A percentile compares a stretch with the other conserved stretches of the same genome.
Conservation (phyloP, 1,140 invertebrate genomes). For the Bombus superbus region DNA sequence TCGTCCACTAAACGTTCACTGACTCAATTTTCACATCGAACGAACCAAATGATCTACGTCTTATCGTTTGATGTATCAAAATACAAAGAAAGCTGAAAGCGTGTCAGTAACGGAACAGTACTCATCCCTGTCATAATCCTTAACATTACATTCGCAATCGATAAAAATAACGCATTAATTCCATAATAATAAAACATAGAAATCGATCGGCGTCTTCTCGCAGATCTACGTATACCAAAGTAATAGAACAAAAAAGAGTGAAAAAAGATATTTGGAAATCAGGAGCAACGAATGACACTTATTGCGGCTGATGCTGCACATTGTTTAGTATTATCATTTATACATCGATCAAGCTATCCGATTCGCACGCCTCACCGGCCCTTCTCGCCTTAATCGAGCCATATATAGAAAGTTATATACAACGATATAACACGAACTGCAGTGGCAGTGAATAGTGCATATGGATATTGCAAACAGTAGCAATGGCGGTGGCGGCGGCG, state of each 20-base stretch:
- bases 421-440: slow-evolving; percentile 81
- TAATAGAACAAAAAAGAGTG: not conserved
- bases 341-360: slow-evolving; percentile 35
- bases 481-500: slow-evolving; percentile 45
- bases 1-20: too few relatives aligned
- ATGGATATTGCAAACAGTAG: slow-evolving; percentile 81
- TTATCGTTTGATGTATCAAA: too few relatives aligned
- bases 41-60: too few relatives aligned
- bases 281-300: slow-evolving; percentile 21
- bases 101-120: not conserved
- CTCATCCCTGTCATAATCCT: not conserved
- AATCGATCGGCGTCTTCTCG: not conserved
- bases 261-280: slow-evolving; percentile 15
- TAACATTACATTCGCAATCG: not conserved
- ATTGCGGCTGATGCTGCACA: slow-evolving; percentile 45
- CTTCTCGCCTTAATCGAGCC: slow-evolving; percentile 59
- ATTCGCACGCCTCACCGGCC: slow-evolving; percentile 48
- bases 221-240: not conserved
- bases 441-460: slow-evolving; percentile 83
- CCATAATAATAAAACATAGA: not conserved
- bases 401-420: slow-evolving; percentile 71
- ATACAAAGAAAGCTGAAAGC: not conserved
- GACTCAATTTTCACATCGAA: too few relatives aligned
- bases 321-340: not conserved
- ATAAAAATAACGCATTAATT: not conserved